Conservation (phyloP, 2,113 vertebrate species). For the Propithecus coquereli region DNA sequence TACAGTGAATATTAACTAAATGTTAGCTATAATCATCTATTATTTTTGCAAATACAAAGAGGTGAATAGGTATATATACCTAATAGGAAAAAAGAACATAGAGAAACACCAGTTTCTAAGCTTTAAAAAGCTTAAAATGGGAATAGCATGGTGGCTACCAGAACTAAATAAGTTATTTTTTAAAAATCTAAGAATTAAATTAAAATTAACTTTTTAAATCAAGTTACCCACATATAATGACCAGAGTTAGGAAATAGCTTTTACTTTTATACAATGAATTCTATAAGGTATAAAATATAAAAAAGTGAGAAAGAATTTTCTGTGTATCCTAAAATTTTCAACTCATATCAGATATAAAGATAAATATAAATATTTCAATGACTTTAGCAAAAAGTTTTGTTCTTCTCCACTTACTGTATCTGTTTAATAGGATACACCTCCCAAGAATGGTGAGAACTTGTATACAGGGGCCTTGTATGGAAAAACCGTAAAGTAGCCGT, state of each 20-base stretch:
- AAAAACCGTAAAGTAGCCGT: background rate
- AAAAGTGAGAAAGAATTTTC: background rate
- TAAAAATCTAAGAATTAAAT: background rate
- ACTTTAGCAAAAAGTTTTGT: background rate
- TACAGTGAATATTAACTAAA: background rate
- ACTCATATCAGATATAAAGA: background rate
- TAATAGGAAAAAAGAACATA: background rate
- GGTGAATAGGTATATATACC: background rate
- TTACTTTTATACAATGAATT: background rate
- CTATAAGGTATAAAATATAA: background rate
- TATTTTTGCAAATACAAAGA: background rate
- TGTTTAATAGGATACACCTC: background rate
- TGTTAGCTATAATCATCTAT: background rate
- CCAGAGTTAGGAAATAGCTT: background rate
- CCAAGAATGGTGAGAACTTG: background rate
- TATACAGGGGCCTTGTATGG: background rate
- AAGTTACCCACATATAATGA: background rate
- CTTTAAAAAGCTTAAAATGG: background rate
- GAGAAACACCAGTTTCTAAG: background rate
- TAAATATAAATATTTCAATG: background rate
- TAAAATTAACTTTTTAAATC: constrained; percentile 24
- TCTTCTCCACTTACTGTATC: background rate
- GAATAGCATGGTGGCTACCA: background rate
- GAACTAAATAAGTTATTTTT: background rate
- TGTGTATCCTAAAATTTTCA: background rate